A percentile compares a stretch with the other conserved stretches of the same genome.
These are phyloP conservation scores for Fragariocoptes setiger DNA, from an alignment of 1,140 invertebrate genomes.

Conservation along the genomic window DNA sequence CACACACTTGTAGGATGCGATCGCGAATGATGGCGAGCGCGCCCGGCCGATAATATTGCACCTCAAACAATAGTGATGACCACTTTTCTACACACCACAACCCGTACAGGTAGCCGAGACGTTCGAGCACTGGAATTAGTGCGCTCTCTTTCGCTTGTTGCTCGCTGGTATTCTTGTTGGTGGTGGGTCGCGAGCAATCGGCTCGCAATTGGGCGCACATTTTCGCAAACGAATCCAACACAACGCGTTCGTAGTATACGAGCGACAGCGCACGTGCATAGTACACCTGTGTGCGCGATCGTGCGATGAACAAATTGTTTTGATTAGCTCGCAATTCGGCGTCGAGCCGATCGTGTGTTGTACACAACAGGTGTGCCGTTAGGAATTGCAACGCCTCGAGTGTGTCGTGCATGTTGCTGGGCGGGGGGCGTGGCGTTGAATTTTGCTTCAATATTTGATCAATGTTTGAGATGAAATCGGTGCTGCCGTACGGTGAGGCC, in stretches of 20 bases:
- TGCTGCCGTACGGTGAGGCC: constrained; percentile 26
- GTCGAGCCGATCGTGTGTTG: constrained; percentile 28
- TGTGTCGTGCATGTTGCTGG: constrained; percentile 25
- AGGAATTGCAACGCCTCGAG: constrained; percentile 46
- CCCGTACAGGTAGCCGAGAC: constrained; percentile 11
- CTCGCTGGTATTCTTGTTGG: neutral
- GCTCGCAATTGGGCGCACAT: neutral
- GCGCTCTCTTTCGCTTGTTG: constrained; percentile 1
- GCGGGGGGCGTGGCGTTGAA: constrained; percentile 14
- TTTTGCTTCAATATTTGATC: constrained; percentile 13
- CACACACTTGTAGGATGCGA: constrained; percentile 27
- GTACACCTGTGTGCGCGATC: constrained; percentile 49
- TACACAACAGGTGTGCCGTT: constrained; percentile 31
- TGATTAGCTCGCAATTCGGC: constrained; percentile 18
- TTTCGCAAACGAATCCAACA: constrained; percentile 2
- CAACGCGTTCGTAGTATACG: constrained; percentile 29
- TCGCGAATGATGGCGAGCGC: constrained; percentile 21
- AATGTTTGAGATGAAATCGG: constrained; percentile 24
- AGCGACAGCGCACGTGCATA: constrained; percentile 35
- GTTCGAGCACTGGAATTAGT: constrained; percentile 5
- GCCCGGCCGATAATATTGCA: constrained; percentile 14
- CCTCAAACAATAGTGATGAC: constrained; percentile 7
- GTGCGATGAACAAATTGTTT: constrained; percentile 31
- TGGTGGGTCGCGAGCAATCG: neutral
- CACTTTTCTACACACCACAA: constrained; percentile 13